A percentile compares a stretch with the other conserved stretches of the same genome.
phyloP scores from a whole-genome alignment of 2,888 invertebrate species.

The Lycophotia porphyrea region DNA sequence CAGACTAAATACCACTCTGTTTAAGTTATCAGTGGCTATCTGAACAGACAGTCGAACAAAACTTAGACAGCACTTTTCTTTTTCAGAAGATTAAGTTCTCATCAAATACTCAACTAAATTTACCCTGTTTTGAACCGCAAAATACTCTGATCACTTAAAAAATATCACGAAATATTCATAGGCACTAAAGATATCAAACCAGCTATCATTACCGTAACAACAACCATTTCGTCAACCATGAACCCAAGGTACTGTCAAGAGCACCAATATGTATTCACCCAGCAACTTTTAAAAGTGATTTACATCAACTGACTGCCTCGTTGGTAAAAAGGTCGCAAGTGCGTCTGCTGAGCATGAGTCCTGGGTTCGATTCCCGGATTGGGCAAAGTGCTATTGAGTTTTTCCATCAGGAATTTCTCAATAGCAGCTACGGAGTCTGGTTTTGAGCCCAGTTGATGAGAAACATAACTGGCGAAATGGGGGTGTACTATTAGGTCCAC shows the following conservation, averaged over 20 bases:
- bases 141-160: slow-evolving; percentile 15
- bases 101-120: neutral
- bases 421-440: too few relatives aligned
- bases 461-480: too few relatives aligned
- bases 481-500: too few relatives aligned
- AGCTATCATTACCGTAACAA: slow-evolving; percentile 8
- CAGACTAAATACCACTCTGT: neutral
- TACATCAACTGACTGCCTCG: neutral
- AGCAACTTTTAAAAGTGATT: neutral
- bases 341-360: too few relatives aligned
- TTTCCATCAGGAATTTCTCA: too few relatives aligned
- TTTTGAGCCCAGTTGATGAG: too few relatives aligned
- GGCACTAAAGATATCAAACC: slow-evolving; percentile 9
- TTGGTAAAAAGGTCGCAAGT: too few relatives aligned
- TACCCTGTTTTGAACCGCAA: neutral
- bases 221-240: slow-evolving; percentile 27
- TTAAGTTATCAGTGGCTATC: neutral
- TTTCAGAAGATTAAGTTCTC: neutral
- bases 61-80: neutral
- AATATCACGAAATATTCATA: slow-evolving; percentile 9
- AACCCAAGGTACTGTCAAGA: neutral
- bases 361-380: too few relatives aligned
- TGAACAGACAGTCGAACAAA: neutral
- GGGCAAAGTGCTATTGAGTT: too few relatives aligned
- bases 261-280: neutral